phyloP scores from a whole-genome alignment of 2,888 invertebrate species.

The Chrysomela aeneicollis region DNA sequence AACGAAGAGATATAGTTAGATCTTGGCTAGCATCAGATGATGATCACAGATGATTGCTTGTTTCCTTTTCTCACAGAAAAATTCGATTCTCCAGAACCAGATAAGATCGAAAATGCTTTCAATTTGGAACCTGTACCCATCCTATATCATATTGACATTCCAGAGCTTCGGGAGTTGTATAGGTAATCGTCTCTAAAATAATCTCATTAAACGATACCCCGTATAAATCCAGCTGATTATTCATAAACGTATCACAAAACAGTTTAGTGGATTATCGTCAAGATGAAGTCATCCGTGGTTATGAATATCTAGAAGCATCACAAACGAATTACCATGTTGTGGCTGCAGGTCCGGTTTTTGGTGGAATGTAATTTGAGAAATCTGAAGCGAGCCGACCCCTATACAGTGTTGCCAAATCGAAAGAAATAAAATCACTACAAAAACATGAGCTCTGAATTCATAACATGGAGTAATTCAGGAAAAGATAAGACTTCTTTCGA shows the following conservation, averaged over 20 bases:
- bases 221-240: constrained; percentile 30
- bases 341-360: constrained; percentile 40
- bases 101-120: neutral
- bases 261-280: constrained; percentile 34
- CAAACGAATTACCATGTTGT: constrained; percentile 39
- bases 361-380: constrained; percentile 38
- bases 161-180: neutral
- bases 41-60: too few species aligned
- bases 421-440: neutral
- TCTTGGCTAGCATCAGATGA: too few species aligned
- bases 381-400: constrained; percentile 20
- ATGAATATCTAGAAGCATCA: constrained; percentile 41
- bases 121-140: neutral
- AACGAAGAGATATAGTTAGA: too few species aligned
- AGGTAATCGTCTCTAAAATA: constrained; percentile 16
- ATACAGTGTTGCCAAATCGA: constrained; percentile 19
- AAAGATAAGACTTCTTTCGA: too few species aligned
- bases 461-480: neutral
- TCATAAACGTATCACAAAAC: constrained; percentile 29
- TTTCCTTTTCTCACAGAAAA: neutral
- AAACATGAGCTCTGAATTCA: neutral
- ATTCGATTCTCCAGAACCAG: neutral
- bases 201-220: constrained; percentile 26
- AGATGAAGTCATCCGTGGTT: constrained; percentile 41
- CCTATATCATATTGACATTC: constrained; percentile 5